Evolutionary conservation across 2,888 invertebrate genomes (phyloP), one percentile per base, ranked within the genome.

Genomic region (Hipparchia semele): DNA sequence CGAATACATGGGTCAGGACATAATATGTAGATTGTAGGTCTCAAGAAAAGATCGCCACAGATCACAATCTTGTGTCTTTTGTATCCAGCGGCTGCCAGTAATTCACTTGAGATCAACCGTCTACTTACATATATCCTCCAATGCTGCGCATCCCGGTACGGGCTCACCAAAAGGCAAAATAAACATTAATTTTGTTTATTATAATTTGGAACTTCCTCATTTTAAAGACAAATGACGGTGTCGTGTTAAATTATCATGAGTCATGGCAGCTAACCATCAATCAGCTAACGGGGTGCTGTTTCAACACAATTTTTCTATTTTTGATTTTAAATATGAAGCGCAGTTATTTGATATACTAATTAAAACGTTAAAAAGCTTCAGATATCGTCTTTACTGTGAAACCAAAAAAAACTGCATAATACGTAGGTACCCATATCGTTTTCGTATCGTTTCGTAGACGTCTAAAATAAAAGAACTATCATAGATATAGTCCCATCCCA

Each of bases 271-370:
- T 23, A 23, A 23, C 23, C 23, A 23, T 23, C 23, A 23, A 23
- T 23, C 49, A 49, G 49, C 8, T 49, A 8, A 9, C 5, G 62
- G 13, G 49, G 33, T 39, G 10, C 7, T 53, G 53, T 65, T 65
- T 65, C 33, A 53, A 12, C 33, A 9, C 13, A 51, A 23, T 10
- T 12, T 65, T 51, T 65, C 65, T 33, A 53, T 65, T 53, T 65
- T 51, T 33, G 64, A 33, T 61, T 46, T 61, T 46, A 12, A 53
- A 53, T 51, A 65, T 65, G 6, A 64, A 64, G 49, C 13, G n/a
- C 49, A 10, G 51, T 6, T 23, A 46, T 65, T 65, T 33, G 23
- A 53, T 65, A 53, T 65, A 58, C 13, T 23, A 53, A 53, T 61
- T 61, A 45, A 46, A n/a, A 46, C 46, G 12, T 61, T 46, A 61